These are phyloP conservation scores for Cacoxenus indagator DNA, from an alignment of 2,888 invertebrate genomes.

Conservation along the genomic window DNA sequence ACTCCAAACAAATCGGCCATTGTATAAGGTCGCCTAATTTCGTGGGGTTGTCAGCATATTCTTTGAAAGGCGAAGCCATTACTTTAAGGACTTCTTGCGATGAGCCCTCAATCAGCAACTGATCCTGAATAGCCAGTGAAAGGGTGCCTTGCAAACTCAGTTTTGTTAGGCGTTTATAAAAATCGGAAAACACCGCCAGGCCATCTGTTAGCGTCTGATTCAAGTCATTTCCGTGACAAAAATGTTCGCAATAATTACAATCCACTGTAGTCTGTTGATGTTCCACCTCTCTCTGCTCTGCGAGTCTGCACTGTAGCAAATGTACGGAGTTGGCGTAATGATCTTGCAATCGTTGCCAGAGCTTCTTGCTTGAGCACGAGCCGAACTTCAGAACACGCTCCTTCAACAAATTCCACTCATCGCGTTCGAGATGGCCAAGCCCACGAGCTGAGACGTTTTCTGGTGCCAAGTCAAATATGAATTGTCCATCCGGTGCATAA, in stretches of 20 bases:
- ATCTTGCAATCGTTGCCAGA: slow-evolving; percentile 59
- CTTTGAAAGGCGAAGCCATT: neutral
- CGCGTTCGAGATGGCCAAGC: slow-evolving; percentile 54
- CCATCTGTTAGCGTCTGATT: too few species aligned
- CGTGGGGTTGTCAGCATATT: neutral
- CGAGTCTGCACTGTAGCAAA: slow-evolving; percentile 35
- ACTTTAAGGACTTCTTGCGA: neutral
- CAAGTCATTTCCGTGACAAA: too few species aligned
- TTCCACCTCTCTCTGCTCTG: neutral
- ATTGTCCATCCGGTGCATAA: slow-evolving; percentile 66
- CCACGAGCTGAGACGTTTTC: slow-evolving; percentile 30
- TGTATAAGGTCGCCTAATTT: neutral
- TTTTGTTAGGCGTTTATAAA: neutral
- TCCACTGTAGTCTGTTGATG: too few species aligned
- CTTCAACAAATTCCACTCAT: slow-evolving; percentile 66
- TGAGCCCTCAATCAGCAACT: neutral
- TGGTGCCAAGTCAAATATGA: slow-evolving; percentile 27
- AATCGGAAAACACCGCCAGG: too few species aligned
- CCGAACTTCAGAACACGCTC: slow-evolving; percentile 70
- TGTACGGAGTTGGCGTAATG: slow-evolving; percentile 49
- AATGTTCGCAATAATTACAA: too few species aligned
- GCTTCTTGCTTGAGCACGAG: slow-evolving; percentile 59
- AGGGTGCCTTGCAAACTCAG: neutral
- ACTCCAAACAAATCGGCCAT: neutral
- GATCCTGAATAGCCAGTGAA: neutral